A percentile compares a stretch with the other conserved stretches of the same genome.
Evolutionary conservation across 2,113 vertebrate genomes (phyloP).

Genomic region (Meleagris gallopavo): DNA sequence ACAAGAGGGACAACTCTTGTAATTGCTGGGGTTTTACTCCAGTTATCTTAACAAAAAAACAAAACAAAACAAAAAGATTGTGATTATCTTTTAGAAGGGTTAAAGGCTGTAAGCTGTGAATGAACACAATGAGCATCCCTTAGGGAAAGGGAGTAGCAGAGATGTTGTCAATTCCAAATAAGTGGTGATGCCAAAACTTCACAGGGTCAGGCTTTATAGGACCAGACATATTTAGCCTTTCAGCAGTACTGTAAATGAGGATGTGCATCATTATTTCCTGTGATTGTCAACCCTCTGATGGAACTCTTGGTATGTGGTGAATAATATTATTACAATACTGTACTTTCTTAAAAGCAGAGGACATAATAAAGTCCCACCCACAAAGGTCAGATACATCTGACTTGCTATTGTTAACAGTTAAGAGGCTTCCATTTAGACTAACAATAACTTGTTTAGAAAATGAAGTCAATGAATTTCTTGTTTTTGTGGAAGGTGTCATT

Average conservation of each 20-base stretch:
- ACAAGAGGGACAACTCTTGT: neutral
- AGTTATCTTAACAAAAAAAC: neutral
- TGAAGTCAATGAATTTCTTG: conserved; percentile 53
- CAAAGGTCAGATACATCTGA: conserved; percentile 46
- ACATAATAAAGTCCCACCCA: conserved; percentile 39
- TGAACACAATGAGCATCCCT: neutral
- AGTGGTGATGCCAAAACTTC: neutral
- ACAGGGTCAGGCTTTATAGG: conserved; percentile 16
- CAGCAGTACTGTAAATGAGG: conserved; percentile 39
- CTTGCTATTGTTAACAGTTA: conserved; percentile 46
- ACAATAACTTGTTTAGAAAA: conserved; percentile 51
- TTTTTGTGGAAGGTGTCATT: conserved; percentile 46
- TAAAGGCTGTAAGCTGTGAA: neutral
- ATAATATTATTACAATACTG: conserved; percentile 63
- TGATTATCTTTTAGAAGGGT: neutral
- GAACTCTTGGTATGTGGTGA: conserved; percentile 65
- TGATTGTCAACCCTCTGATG: conserved; percentile 56
- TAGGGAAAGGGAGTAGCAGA: neutral
- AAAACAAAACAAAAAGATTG: too few relatives aligned
- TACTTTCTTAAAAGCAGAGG: conserved; percentile 38
- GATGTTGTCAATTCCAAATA: neutral
- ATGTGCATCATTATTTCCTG: conserved; percentile 56
- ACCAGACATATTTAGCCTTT: conserved; percentile 26
- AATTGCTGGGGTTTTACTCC: neutral
- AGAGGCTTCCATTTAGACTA: conserved; percentile 36